A percentile compares a stretch with the other conserved stretches of the same genome.
Evolutionary conservation across 2,113 vertebrate species (phyloP).

Genomic region (Spheniscus mendiculus): DNA sequence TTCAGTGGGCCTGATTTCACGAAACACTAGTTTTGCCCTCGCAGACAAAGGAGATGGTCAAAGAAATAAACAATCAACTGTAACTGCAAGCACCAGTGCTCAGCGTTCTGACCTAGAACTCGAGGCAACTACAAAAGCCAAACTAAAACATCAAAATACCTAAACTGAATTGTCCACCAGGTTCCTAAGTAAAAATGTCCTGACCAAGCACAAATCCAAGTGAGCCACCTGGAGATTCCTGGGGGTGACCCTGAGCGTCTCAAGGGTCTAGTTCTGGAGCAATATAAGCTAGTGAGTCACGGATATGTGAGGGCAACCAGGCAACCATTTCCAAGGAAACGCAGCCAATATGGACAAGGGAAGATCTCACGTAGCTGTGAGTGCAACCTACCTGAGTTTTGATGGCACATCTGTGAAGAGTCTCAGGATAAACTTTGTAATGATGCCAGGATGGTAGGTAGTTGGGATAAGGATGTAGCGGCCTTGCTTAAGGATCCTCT

Average conservation of each 20-base stretch:
- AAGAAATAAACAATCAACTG: neutral
- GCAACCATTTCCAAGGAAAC: neutral
- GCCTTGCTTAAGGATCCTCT: conserved; percentile 77
- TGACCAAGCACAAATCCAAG: neutral
- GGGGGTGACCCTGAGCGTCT: neutral
- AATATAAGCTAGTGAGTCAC: neutral
- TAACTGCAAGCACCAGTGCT: neutral
- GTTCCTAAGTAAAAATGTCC: neutral
- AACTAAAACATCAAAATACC: neutral
- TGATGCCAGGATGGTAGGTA: conserved; percentile 77
- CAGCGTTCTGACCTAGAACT: neutral
- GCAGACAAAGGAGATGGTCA: neutral
- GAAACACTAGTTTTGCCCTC: neutral
- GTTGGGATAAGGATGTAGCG: conserved; percentile 89
- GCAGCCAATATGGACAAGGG: neutral
- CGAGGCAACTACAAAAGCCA: neutral
- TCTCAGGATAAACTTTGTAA: conserved; percentile 84
- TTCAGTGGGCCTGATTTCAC: neutral
- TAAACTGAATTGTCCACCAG: neutral
- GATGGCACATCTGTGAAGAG: conserved; percentile 87
- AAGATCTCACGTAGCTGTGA: neutral
- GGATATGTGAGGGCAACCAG: neutral
- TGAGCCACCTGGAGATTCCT: neutral
- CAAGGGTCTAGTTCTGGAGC: neutral
- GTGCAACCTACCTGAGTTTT: conserved; percentile 78